Conservation (phyloP, 2,888 invertebrate species). For the Linnaemya vulpina region DNA sequence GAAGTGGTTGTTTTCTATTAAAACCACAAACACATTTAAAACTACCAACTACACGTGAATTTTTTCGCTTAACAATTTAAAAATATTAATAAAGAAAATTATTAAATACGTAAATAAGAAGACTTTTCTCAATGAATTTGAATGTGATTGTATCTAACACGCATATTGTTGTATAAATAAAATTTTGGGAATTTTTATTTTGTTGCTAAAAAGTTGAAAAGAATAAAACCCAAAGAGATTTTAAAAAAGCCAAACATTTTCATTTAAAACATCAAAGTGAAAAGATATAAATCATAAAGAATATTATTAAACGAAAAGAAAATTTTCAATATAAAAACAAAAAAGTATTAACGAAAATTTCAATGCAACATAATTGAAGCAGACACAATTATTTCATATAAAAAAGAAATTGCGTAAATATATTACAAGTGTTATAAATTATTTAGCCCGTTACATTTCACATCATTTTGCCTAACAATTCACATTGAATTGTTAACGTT, state of each 20-base stretch:
- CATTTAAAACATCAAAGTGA: constrained; percentile 50
- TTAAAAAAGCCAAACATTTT: constrained; percentile 58
- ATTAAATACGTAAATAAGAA: constrained; percentile 35
- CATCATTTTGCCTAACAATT: neutral
- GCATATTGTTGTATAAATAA: constrained; percentile 13
- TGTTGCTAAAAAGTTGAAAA: constrained; percentile 14
- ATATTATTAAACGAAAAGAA: constrained; percentile 13
- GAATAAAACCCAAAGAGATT: constrained; percentile 56
- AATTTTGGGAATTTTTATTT: neutral
- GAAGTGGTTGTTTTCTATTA: constrained; percentile 72
- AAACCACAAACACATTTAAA: constrained; percentile 38
- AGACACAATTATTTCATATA: neutral
- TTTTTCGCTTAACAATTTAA: neutral
- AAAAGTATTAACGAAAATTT: constrained; percentile 7
- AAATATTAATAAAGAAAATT: constrained; percentile 18
- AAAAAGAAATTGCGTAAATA: constrained; percentile 11
- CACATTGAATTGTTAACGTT: constrained; percentile 41
- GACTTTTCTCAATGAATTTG: constrained; percentile 56
- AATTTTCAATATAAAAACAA: constrained; percentile 17
- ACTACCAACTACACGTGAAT: constrained; percentile 65
- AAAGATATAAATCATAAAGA: constrained; percentile 49
- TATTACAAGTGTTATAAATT: neutral
- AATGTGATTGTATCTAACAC: constrained; percentile 15
- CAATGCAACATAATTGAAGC: neutral
- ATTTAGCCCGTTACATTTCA: constrained; percentile 15